Conservation (phyloP, 2,888 invertebrate genomes). For the Philopedon plagiatum region DNA sequence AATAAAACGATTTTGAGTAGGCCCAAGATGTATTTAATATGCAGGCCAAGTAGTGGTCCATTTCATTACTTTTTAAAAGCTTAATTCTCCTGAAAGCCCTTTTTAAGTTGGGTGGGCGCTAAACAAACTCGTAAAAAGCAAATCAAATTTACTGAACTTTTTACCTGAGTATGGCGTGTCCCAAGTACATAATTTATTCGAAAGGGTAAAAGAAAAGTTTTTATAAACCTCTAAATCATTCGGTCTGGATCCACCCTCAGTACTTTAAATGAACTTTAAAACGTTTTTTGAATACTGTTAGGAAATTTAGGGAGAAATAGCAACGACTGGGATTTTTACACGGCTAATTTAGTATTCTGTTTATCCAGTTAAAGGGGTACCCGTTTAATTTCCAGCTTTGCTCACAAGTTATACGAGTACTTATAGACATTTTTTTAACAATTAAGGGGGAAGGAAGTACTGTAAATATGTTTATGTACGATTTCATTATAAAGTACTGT, state of each 20-base stretch:
- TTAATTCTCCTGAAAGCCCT: conserved; percentile 8
- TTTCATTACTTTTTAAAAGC: conserved; percentile 8
- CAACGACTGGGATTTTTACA: not conserved
- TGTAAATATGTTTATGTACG: too few species aligned
- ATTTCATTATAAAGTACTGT: too few species aligned
- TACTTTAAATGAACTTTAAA: conserved; percentile 11
- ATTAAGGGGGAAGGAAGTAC: too few species aligned
- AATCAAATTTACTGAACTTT: conserved; percentile 22
- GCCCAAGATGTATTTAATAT: not conserved
- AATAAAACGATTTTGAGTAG: too few species aligned
- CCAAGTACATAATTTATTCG: conserved; percentile 32
- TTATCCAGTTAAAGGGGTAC: not conserved
- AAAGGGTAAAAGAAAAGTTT: conserved; percentile 29
- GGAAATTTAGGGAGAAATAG: not conserved
- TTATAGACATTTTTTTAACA: too few species aligned
- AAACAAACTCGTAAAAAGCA: conserved; percentile 21
- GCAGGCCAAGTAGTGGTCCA: not conserved
- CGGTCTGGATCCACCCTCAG: conserved; percentile 20
- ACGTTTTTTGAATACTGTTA: not conserved
- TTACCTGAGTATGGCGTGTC: conserved; percentile 38
- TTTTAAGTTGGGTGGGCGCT: conserved; percentile 15
- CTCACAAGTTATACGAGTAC: too few species aligned
- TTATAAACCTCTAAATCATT: conserved; percentile 34
- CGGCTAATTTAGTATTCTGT: not conserved
- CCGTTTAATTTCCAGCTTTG: too few species aligned